These are phyloP conservation scores for Porites australiensis DNA, from an alignment of 64 coral and sea anemone genomes.

Conservation along the genomic window DNA sequence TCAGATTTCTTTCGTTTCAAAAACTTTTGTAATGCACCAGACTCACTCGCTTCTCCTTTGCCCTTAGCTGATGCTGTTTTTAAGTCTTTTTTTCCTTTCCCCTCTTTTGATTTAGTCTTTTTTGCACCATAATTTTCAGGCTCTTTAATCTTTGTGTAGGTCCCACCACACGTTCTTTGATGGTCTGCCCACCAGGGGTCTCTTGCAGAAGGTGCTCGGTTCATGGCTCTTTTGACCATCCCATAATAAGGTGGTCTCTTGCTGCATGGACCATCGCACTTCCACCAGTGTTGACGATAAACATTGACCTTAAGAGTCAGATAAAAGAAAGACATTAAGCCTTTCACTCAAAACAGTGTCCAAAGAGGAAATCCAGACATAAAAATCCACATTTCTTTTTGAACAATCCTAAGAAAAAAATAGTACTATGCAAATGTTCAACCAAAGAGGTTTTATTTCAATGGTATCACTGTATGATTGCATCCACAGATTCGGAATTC, in stretches of 20 bases:
- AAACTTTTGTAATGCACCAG: constrained; percentile 66
- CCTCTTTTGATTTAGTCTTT: constrained; percentile 59
- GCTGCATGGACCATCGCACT: constrained; percentile 91
- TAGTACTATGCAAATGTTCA: too few relatives aligned
- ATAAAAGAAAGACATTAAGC: too few relatives aligned
- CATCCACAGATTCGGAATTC: too few relatives aligned
- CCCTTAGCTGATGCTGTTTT: background rate
- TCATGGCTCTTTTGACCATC: constrained; percentile 93
- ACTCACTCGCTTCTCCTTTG: constrained; percentile 39
- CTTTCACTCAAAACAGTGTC: too few relatives aligned
- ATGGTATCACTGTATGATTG: too few relatives aligned
- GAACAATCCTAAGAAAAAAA: too few relatives aligned
- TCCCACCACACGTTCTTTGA: constrained; percentile 88
- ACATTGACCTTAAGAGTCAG: constrained; percentile 72
- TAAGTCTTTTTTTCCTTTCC: background rate
- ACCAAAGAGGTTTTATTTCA: too few relatives aligned
- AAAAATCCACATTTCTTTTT: too few relatives aligned
- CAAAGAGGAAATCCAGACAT: too few relatives aligned
- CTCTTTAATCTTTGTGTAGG: constrained; percentile 91
- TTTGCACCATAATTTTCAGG: constrained; percentile 96
- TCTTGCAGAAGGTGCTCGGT: constrained; percentile 86
- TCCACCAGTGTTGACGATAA: constrained; percentile 99
- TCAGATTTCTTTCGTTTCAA: constrained; percentile 64
- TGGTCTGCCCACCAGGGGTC: constrained; percentile 98
- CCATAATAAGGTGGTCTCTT: constrained; percentile 96